phyloP scores from a whole-genome alignment of 2,113 vertebrate species.

The Tragelaphus imberbis region DNA sequence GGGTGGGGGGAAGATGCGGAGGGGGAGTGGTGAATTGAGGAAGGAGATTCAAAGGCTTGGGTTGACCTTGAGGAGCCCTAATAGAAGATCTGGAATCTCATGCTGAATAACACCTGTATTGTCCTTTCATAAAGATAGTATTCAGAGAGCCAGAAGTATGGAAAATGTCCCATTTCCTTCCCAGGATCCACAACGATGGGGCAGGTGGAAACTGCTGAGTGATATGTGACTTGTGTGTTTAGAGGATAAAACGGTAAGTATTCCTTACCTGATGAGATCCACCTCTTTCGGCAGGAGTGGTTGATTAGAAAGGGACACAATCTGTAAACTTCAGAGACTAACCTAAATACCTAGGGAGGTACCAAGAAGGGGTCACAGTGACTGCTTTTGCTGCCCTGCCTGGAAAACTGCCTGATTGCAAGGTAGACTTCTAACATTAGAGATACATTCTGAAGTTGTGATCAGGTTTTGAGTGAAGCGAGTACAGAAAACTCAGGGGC shows the following conservation, averaged over 20 bases:
- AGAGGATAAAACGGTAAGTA: background rate
- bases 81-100: background rate
- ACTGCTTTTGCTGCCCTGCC: background rate
- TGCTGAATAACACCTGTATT: background rate
- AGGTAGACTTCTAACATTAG: background rate
- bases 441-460: background rate
- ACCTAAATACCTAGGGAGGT: background rate
- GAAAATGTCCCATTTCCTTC: background rate
- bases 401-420: background rate
- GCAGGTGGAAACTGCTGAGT: background rate
- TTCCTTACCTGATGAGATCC: background rate
- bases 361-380: background rate
- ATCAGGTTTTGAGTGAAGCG: background rate
- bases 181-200: background rate
- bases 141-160: background rate
- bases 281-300: background rate
- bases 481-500: background rate
- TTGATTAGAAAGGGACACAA: background rate
- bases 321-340: background rate
- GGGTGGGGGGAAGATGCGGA: background rate
- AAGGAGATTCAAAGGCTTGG: constrained; percentile 1
- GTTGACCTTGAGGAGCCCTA: background rate
- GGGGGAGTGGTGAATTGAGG: background rate
- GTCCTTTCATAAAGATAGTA: background rate
- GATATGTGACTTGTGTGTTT: background rate